These are phyloP conservation scores for Nasonia oneida DNA, from an alignment of 2,888 invertebrate genomes.

Conservation along the genomic window DNA sequence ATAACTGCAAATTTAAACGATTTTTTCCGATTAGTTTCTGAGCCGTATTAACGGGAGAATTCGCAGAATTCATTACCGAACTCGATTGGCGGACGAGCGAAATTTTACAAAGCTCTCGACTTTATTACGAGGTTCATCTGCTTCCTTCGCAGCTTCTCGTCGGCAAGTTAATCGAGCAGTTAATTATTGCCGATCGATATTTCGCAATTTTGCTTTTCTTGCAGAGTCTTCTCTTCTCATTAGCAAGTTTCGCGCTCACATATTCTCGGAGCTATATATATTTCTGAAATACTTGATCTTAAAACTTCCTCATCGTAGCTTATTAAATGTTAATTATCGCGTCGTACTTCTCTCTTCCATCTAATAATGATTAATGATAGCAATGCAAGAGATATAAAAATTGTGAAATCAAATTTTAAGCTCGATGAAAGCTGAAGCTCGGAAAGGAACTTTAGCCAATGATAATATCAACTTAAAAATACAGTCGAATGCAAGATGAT, in stretches of 20 bases:
- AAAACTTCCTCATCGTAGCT: conserved; percentile 33
- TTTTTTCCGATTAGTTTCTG: conserved; percentile 44
- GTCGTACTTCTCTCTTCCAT: background rate
- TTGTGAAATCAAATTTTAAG: background rate
- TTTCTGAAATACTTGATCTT: conserved; percentile 48
- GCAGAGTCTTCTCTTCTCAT: conserved; percentile 43
- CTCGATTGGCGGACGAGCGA: background rate
- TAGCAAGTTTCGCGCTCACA: conserved; percentile 49
- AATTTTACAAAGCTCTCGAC: conserved; percentile 42
- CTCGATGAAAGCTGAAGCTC: no score
- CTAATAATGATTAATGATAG: background rate
- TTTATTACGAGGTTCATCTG: conserved; percentile 58
- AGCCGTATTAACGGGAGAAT: conserved; percentile 49
- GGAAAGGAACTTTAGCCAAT: no score
- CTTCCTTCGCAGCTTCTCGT: conserved; percentile 42
- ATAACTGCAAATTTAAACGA: background rate
- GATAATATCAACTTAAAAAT: no score
- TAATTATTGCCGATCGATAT: conserved; percentile 61
- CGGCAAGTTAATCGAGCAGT: conserved; percentile 55
- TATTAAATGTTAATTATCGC: conserved; percentile 31
- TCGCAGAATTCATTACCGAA: conserved; percentile 48
- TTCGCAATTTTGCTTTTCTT: conserved; percentile 59
- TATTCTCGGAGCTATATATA: conserved; percentile 20
- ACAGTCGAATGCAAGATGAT: no score
- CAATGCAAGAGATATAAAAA: background rate